A percentile compares a stretch with the other conserved stretches of the same genome.
These are phyloP conservation scores for Ctenopoma kingsleyae DNA, from an alignment of 2,797 vertebrate genomes.

Conservation along the genomic window DNA sequence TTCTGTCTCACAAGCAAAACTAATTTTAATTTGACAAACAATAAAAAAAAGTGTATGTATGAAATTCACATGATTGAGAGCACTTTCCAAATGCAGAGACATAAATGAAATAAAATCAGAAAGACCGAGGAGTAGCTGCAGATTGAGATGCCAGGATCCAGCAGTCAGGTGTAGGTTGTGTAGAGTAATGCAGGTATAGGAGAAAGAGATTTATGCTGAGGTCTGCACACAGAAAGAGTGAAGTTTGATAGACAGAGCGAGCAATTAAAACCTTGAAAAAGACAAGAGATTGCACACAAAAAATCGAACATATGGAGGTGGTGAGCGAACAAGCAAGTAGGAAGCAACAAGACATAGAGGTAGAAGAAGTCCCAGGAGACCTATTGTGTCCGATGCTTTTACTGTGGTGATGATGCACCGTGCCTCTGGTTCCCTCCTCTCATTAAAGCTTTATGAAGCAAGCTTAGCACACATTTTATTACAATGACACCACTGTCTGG, in stretches of 20 bases:
- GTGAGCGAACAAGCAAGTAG: constrained; percentile 27
- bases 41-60: constrained; percentile 26
- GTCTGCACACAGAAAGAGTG: constrained; percentile 4
- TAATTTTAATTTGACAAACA: constrained; percentile 31
- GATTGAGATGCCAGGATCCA: constrained; percentile 14
- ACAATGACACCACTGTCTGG: constrained; percentile 76
- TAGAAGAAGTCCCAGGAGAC: constrained; percentile 56
- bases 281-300: constrained; percentile 5
- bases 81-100: constrained; percentile 21
- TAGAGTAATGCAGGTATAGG: constrained; percentile 29
- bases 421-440: constrained; percentile 63
- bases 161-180: background rate
- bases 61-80: constrained; percentile 26
- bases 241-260: constrained; percentile 27
- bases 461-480: constrained; percentile 76
- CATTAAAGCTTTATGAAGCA: constrained; percentile 80
- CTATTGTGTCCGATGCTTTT: constrained; percentile 66
- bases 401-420: constrained; percentile 71
- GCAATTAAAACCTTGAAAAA: constrained; percentile 32
- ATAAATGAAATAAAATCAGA: constrained; percentile 29
- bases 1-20: constrained; percentile 21
- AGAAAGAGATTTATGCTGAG: constrained; percentile 32
- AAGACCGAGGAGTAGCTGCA: constrained; percentile 11
- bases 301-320: constrained; percentile 36
- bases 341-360: constrained; percentile 28